Percentiles rank a stretch among this genome's conserved stretches.
Conservation (phyloP, 2,888 invertebrate genomes). For the Oeneis ivallda region DNA sequence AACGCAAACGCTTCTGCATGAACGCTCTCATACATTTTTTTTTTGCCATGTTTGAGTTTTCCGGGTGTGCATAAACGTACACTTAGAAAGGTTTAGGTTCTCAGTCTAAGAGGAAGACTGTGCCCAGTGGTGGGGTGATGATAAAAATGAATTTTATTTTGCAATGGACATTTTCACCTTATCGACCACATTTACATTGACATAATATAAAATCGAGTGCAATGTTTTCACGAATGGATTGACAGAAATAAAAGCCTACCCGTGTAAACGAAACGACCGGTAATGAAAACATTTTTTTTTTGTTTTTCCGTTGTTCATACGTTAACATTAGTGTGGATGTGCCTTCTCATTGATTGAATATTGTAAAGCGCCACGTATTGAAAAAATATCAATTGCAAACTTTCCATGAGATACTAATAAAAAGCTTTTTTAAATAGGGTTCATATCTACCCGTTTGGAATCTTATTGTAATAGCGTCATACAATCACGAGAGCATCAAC, state of each 20-base stretch:
- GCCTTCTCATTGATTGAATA: conserved; percentile 19
- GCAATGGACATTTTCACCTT: too few species aligned
- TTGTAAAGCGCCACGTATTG: background rate
- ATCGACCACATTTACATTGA: conserved; percentile 39
- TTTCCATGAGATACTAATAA: background rate
- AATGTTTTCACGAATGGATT: conserved; percentile 50
- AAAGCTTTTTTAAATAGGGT: background rate
- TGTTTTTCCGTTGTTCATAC: conserved; percentile 40
- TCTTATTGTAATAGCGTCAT: background rate
- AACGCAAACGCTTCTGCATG: too few species aligned
- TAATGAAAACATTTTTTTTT: conserved; percentile 63
- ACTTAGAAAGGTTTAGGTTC: too few species aligned
- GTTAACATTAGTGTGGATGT: conserved; percentile 44
- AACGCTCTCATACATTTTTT: too few species aligned
- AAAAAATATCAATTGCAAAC: background rate
- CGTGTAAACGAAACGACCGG: conserved; percentile 59
- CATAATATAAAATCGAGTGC: conserved; percentile 16
- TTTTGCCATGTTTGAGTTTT: too few species aligned
- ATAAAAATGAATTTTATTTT: too few species aligned
- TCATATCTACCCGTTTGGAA: background rate
- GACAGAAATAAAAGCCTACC: conserved; percentile 58
- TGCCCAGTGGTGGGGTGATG: too few species aligned
- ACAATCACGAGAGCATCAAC: background rate
- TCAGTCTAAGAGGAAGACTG: too few species aligned
- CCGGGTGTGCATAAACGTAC: too few species aligned